These are phyloP conservation scores for Drosophila robusta DNA, from an alignment of 2,888 invertebrate genomes.

Conservation along the genomic window DNA sequence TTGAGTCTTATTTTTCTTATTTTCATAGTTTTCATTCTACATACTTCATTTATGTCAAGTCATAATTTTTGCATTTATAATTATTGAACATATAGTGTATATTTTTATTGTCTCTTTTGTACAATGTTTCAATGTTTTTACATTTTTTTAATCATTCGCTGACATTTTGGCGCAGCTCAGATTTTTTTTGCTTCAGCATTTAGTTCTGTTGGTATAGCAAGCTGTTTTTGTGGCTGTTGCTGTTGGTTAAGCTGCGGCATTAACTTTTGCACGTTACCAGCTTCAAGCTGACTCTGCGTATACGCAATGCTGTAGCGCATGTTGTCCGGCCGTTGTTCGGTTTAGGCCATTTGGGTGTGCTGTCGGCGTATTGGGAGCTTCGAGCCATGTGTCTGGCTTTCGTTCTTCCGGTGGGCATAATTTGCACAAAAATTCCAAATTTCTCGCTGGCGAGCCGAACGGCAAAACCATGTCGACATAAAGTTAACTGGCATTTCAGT, in stretches of 20 bases:
- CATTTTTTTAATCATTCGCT: conserved; percentile 32
- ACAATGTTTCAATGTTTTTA: conserved; percentile 39
- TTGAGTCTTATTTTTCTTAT: no score
- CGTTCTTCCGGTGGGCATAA: conserved; percentile 72
- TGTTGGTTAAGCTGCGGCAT: conserved; percentile 34
- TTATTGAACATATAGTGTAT: conserved; percentile 24
- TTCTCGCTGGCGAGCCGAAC: conserved; percentile 39
- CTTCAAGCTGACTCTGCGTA: conserved; percentile 72
- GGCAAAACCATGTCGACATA: conserved; percentile 46
- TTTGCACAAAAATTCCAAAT: conserved; percentile 76
- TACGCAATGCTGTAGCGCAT: conserved; percentile 38
- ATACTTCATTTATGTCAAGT: no score
- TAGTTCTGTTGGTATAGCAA: conserved; percentile 16
- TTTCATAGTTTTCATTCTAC: no score
- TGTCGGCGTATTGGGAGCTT: conserved; percentile 31
- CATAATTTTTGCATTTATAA: conserved; percentile 56
- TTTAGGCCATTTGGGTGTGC: conserved; percentile 15
- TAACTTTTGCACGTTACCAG: conserved; percentile 66
- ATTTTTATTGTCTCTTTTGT: conserved; percentile 9
- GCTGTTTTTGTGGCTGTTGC: conserved; percentile 16
- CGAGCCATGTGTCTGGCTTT: conserved; percentile 67
- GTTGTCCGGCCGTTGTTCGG: conserved; percentile 15
- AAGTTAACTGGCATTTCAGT: conserved; percentile 61
- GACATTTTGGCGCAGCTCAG: conserved; percentile 4
- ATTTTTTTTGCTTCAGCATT: conserved; percentile 17